These are phyloP conservation scores for Varecia variegata DNA, from an alignment of 2,797 vertebrate species.

Conservation along the genomic window DNA sequence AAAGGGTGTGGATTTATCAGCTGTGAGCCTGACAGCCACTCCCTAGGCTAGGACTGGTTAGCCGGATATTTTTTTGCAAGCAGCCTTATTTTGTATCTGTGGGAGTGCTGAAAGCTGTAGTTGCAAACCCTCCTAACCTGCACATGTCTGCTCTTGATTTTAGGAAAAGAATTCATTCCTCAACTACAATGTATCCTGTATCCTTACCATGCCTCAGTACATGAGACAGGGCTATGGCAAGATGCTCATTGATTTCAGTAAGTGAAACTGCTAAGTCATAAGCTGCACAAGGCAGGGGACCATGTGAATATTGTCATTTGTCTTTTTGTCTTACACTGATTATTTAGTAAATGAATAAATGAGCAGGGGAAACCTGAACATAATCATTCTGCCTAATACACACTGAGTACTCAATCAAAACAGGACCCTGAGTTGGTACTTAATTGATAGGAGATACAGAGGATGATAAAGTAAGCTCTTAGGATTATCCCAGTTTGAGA, in stretches of 20 bases:
- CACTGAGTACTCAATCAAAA: not conserved
- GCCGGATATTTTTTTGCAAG: not conserved
- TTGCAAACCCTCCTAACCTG: not conserved
- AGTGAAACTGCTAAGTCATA: slow-evolving; percentile 80
- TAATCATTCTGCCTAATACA: not conserved
- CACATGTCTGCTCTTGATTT: slow-evolving; percentile 64
- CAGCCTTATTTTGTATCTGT: not conserved
- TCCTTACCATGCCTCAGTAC: slow-evolving; percentile 97
- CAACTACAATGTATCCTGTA: slow-evolving; percentile 98
- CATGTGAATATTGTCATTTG: not conserved
- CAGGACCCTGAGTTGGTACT: not conserved
- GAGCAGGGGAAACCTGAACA: not conserved
- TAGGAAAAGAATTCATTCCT: slow-evolving; percentile 98
- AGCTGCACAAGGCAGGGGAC: not conserved
- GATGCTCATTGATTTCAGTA: slow-evolving; percentile 99
- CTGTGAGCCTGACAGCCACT: not conserved
- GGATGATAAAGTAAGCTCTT: not conserved
- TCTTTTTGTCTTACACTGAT: not conserved
- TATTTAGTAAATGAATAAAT: not conserved
- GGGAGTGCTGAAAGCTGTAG: not conserved
- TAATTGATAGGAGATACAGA: not conserved
- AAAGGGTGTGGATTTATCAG: not conserved
- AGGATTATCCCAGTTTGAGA: not conserved
- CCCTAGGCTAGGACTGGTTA: not conserved
- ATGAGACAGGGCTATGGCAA: slow-evolving; percentile 98